Percentiles rank a stretch among this genome's conserved stretches.
These are phyloP conservation scores for Aegithalos caudatus DNA, from an alignment of 2,113 vertebrate genomes.

Conservation along the genomic window DNA sequence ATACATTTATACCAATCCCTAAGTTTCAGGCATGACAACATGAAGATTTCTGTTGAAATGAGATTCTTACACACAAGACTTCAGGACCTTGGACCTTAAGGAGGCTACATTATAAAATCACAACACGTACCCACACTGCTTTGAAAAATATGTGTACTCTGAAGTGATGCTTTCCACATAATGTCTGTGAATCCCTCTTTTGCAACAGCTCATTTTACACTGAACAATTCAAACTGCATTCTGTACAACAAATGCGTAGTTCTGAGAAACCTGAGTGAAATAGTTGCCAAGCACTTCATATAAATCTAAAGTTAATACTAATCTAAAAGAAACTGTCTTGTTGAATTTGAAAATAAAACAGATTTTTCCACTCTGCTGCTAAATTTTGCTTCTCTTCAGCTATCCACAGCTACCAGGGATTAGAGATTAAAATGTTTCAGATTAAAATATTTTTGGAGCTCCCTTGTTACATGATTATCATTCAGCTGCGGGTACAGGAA, in stretches of 20 bases:
- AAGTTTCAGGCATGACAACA: neutral
- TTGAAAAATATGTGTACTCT: neutral
- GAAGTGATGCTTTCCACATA: neutral
- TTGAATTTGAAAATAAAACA: neutral
- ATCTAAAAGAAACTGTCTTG: neutral
- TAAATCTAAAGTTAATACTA: neutral
- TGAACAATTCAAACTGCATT: neutral
- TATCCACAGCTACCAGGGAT: neutral
- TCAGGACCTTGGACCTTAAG: neutral
- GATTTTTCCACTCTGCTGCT: neutral
- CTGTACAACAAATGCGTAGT: neutral
- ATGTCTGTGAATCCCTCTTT: neutral
- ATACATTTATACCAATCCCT: neutral
- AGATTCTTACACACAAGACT: neutral
- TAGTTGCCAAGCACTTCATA: neutral
- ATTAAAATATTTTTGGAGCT: neutral
- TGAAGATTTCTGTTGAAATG: neutral
- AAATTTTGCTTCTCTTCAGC: neutral
- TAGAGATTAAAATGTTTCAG: constrained; percentile 25
- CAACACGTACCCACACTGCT: neutral
- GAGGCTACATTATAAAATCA: neutral
- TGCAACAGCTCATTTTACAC: neutral
- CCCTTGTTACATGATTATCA: neutral
- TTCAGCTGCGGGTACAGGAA: neutral
- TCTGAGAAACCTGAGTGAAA: neutral